Evolutionary conservation across 2,888 invertebrate genomes (phyloP).

Genomic region (Eupithecia exiguata): DNA sequence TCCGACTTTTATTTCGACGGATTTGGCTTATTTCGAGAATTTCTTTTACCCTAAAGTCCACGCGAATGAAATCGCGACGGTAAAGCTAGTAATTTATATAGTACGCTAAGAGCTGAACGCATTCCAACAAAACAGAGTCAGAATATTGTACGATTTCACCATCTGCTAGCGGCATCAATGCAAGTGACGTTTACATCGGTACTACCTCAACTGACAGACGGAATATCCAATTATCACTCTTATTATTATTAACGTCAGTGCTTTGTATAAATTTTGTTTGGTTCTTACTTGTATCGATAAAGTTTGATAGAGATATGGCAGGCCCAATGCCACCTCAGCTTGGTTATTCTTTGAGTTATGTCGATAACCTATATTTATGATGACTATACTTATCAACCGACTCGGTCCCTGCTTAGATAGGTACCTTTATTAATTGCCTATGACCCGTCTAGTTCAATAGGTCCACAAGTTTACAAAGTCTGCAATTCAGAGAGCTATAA

Average conservation of each 20-base stretch:
- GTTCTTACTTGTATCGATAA: background rate
- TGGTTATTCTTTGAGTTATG: too few relatives aligned
- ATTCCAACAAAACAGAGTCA: constrained; percentile 34
- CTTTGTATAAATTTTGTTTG: background rate
- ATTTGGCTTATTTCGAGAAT: too few relatives aligned
- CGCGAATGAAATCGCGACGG: too few relatives aligned
- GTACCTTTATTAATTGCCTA: background rate
- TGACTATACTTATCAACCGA: background rate
- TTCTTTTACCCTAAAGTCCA: too few relatives aligned
- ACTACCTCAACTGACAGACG: constrained; percentile 37
- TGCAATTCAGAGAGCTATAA: constrained; percentile 18
- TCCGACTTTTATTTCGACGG: too few relatives aligned
- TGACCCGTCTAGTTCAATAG: background rate
- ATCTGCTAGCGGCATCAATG: constrained; percentile 42
- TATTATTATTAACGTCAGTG: background rate
- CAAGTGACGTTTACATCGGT: constrained; percentile 43
- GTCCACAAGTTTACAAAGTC: background rate
- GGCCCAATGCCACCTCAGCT: too few relatives aligned
- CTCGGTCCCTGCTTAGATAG: background rate
- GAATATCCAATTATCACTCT: background rate
- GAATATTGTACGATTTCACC: constrained; percentile 48
- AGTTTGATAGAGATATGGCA: too few relatives aligned
- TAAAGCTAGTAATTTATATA: too few relatives aligned
- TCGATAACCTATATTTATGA: too few relatives aligned
- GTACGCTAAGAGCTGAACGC: background rate